Conservation (phyloP, 2,797 vertebrate species). For the Manis pentadactyla region DNA sequence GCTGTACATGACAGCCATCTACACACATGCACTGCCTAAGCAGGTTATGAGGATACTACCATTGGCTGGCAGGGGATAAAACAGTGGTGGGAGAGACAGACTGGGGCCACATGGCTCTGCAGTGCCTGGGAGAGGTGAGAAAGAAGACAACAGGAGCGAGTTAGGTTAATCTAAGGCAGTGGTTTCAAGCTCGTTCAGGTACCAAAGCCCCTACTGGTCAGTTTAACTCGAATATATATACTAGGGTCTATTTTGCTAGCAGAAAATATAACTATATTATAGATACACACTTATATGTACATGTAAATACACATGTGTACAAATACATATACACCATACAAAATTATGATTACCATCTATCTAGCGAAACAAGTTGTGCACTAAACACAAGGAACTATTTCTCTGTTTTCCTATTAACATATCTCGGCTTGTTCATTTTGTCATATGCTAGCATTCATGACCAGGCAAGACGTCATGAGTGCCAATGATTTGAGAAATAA, state of each 20-base stretch:
- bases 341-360: slow-evolving; percentile 39
- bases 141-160: slow-evolving; percentile 6
- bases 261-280: slow-evolving; percentile 8
- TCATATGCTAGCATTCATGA: slow-evolving; percentile 54
- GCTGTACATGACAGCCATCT: neutral
- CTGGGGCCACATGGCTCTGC: neutral
- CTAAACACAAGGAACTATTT: neutral
- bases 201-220: neutral
- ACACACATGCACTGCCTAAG: accelerated
- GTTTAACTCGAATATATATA: slow-evolving; percentile 27
- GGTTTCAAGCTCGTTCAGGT: neutral
- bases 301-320: neutral
- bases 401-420: neutral
- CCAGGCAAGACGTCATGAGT: slow-evolving; percentile 44
- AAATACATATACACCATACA: neutral
- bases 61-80: neutral
- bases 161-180: neutral
- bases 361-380: neutral
- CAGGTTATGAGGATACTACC: neutral
- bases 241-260: neutral
- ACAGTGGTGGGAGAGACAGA: neutral
- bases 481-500: slow-evolving; percentile 56
- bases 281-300: neutral
- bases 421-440: slow-evolving; percentile 5
- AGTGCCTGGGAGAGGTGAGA: neutral